Conservation (phyloP, 2,113 vertebrate species). For the Sebastes fasciatus region DNA sequence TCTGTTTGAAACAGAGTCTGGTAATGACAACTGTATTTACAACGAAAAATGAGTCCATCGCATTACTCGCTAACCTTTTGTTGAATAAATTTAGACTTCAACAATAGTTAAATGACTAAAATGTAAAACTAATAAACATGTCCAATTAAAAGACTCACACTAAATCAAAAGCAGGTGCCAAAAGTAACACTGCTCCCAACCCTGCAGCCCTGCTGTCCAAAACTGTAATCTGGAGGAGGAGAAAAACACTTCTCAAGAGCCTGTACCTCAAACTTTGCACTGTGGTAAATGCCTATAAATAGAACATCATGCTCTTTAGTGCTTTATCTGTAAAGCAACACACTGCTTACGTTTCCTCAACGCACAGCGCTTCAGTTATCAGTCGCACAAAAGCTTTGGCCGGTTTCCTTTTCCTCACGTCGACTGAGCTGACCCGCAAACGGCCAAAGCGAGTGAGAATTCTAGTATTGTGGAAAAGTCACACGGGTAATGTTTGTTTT, state of each 20-base stretch:
- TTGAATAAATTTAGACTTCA: background rate
- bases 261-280: conserved; percentile 18
- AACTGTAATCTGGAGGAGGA: conserved; percentile 28
- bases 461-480: conserved; percentile 47
- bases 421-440: conserved; percentile 9
- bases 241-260: conserved; percentile 25
- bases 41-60: background rate
- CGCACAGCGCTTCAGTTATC: conserved; percentile 56
- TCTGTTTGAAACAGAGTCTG: no score
- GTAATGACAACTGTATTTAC: background rate
- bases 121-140: background rate
- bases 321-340: conserved; percentile 73
- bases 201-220: conserved; percentile 6
- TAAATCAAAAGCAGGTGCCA: background rate
- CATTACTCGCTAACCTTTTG: background rate
- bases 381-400: conserved; percentile 38
- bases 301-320: conserved; percentile 23
- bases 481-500: conserved; percentile 55
- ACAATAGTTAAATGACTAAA: background rate
- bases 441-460: conserved; percentile 6
- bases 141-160: background rate
- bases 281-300: conserved; percentile 50
- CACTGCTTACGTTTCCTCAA: conserved; percentile 60
- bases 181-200: background rate
- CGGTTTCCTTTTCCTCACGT: conserved; percentile 51